These are phyloP conservation scores for Mizuhopecten yessoensis DNA, from an alignment of 1,140 invertebrate genomes.

Conservation along the genomic window DNA sequence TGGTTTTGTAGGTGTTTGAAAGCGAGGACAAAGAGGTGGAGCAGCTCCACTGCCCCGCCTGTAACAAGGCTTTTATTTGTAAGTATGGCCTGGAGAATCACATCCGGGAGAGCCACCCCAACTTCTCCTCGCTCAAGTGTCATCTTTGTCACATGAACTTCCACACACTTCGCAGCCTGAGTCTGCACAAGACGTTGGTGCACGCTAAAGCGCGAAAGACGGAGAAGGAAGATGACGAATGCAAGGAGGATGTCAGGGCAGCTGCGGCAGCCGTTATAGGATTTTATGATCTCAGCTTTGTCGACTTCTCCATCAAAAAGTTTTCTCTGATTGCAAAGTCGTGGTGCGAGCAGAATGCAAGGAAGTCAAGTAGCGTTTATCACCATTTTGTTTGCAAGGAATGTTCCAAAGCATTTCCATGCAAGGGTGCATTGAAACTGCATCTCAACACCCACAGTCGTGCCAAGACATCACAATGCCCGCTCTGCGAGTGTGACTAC, in stretches of 20 bases:
- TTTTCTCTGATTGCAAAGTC: slow-evolving; percentile 90
- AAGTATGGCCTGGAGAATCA: slow-evolving; percentile 87
- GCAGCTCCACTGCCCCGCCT: slow-evolving; percentile 80
- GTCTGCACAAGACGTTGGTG: slow-evolving; percentile 87
- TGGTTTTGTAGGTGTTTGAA: slow-evolving; percentile 15
- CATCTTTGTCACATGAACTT: slow-evolving; percentile 88
- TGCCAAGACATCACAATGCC: slow-evolving; percentile 75
- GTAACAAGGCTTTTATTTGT: slow-evolving; percentile 87
- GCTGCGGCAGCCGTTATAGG: slow-evolving; percentile 81
- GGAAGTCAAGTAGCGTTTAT: slow-evolving; percentile 86
- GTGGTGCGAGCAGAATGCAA: slow-evolving; percentile 88
- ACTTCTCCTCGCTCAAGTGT: slow-evolving; percentile 89
- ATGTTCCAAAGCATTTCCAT: slow-evolving; percentile 90
- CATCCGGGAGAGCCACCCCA: slow-evolving; percentile 87
- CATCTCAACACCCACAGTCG: slow-evolving; percentile 76
- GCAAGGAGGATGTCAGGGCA: slow-evolving; percentile 48
- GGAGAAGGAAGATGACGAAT: slow-evolving; percentile 55
- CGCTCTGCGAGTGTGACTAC: slow-evolving; percentile 81
- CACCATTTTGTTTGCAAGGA: slow-evolving; percentile 89
- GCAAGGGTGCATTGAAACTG: slow-evolving; percentile 88
- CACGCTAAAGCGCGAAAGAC: slow-evolving; percentile 83
- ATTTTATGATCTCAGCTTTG: slow-evolving; percentile 90
- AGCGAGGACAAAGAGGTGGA: slow-evolving; percentile 74
- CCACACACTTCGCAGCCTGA: slow-evolving; percentile 88
- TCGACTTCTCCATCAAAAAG: slow-evolving; percentile 91